Conservation (phyloP, 1,140 invertebrate species). For the Cotesia glomerata region DNA sequence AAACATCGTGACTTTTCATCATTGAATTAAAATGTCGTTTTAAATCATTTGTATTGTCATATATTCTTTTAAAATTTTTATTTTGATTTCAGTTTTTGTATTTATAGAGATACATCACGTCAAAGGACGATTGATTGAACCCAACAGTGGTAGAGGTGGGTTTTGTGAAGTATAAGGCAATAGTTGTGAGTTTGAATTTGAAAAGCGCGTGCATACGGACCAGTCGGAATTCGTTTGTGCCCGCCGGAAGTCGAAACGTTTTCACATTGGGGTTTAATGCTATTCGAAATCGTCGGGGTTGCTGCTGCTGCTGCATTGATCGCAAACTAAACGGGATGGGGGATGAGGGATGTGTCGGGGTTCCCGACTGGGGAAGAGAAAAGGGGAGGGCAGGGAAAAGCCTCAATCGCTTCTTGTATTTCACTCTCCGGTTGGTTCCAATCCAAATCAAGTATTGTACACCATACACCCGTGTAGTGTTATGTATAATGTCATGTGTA, state of each 20-base stretch:
- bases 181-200: conserved; percentile 8
- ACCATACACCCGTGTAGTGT: not conserved
- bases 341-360: not conserved
- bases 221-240: conserved; percentile 16
- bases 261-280: conserved; percentile 31
- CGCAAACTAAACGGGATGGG: conserved; percentile 37
- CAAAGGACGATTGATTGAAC: not conserved
- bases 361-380: not conserved
- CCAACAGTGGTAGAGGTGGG: not conserved
- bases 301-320: conserved; percentile 54
- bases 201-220: conserved; percentile 7
- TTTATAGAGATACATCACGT: not conserved
- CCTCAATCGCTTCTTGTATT: not conserved
- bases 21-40: not conserved
- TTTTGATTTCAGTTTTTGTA: too few relatives aligned
- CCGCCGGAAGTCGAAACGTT: conserved; percentile 28
- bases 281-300: conserved; percentile 50
- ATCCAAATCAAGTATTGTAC: conserved; percentile 7
- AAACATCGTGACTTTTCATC: not conserved
- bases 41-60: too few relatives aligned
- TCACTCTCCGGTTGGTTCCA: not conserved
- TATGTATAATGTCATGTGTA: not conserved
- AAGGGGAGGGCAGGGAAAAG: too few relatives aligned
- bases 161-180: not conserved
- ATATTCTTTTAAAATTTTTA: too few relatives aligned